A percentile compares a stretch with the other conserved stretches of the same genome.
Evolutionary conservation across 2,113 vertebrate genomes (phyloP).

Genomic region (Picathartes gymnocephalus): DNA sequence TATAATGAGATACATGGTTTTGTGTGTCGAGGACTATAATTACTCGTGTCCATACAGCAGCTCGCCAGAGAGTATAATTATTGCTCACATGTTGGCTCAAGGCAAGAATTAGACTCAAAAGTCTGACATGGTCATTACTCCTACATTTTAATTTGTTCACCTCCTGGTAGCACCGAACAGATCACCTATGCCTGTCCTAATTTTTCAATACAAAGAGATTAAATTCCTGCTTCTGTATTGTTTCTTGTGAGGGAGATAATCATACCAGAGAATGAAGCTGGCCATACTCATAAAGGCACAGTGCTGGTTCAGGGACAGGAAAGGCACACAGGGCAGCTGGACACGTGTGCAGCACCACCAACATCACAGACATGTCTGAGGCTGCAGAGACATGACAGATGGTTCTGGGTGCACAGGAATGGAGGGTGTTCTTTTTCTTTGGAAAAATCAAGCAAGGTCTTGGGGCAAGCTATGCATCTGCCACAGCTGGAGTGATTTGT

Average conservation of each 20-base stretch:
- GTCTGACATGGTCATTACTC: background rate
- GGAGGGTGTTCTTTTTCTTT: background rate
- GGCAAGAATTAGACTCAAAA: slow-evolving; percentile 15
- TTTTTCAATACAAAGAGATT: background rate
- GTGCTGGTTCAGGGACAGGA: background rate
- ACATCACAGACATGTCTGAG: background rate
- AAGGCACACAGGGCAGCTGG: background rate
- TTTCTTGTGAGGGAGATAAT: background rate
- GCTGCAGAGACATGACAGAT: background rate
- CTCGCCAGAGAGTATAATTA: slow-evolving; percentile 9
- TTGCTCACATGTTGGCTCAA: background rate
- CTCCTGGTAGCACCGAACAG: background rate
- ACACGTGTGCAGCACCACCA: rapidly evolving
- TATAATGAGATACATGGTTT: background rate
- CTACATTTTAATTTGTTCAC: background rate
- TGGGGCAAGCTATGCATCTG: background rate
- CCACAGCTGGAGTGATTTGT: background rate
- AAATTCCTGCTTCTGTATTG: background rate
- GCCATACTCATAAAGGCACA: background rate
- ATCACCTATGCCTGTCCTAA: background rate
- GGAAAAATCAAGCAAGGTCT: background rate
- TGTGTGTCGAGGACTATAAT: background rate
- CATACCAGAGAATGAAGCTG: background rate
- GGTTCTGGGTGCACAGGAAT: background rate
- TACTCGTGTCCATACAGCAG: background rate